These are phyloP conservation scores for Enoplosus armatus DNA, from an alignment of 2,797 vertebrate genomes.

Conservation along the genomic window DNA sequence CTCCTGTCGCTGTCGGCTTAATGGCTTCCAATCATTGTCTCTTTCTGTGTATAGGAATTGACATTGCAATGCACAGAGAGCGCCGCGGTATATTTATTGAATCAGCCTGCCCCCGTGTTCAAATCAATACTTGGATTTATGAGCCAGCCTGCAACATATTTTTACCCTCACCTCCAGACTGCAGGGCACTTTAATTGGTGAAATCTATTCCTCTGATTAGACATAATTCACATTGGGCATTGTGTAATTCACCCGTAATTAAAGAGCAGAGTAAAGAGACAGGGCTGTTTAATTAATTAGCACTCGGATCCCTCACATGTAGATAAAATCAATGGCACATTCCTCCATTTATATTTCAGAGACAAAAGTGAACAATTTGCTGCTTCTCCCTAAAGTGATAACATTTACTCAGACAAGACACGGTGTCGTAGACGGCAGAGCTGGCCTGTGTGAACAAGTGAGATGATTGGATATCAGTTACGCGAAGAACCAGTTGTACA, in stretches of 20 bases:
- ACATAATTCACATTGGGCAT: slow-evolving; percentile 79
- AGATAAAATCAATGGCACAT: slow-evolving; percentile 73
- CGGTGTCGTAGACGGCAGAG: slow-evolving; percentile 10
- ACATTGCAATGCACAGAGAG: slow-evolving; percentile 53
- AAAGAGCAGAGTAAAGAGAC: slow-evolving; percentile 74
- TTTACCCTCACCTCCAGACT: slow-evolving; percentile 67
- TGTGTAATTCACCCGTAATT: slow-evolving; percentile 85
- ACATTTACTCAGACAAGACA: slow-evolving; percentile 50
- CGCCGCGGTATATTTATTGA: slow-evolving; percentile 63
- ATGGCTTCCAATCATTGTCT: slow-evolving; percentile 53
- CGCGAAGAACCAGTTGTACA: slow-evolving; percentile 12
- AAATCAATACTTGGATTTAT: slow-evolving; percentile 83
- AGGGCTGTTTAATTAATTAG: slow-evolving; percentile 79
- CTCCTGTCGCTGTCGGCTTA: slow-evolving; percentile 31
- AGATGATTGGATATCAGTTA: slow-evolving; percentile 50
- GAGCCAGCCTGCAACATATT: slow-evolving; percentile 68
- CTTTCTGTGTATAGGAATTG: slow-evolving; percentile 37
- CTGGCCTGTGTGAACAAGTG: slow-evolving; percentile 28
- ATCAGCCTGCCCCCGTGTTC: slow-evolving; percentile 58
- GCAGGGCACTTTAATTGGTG: slow-evolving; percentile 79
- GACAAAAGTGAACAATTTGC: slow-evolving; percentile 53
- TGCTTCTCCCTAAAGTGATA: slow-evolving; percentile 45
- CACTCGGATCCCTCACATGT: slow-evolving; percentile 46
- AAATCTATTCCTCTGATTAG: slow-evolving; percentile 83
- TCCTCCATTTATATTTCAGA: slow-evolving; percentile 60